Evolutionary conservation across 2,113 vertebrate species (phyloP), one percentile per base, ranked within the genome.

Genomic region (Daboia siamensis): DNA sequence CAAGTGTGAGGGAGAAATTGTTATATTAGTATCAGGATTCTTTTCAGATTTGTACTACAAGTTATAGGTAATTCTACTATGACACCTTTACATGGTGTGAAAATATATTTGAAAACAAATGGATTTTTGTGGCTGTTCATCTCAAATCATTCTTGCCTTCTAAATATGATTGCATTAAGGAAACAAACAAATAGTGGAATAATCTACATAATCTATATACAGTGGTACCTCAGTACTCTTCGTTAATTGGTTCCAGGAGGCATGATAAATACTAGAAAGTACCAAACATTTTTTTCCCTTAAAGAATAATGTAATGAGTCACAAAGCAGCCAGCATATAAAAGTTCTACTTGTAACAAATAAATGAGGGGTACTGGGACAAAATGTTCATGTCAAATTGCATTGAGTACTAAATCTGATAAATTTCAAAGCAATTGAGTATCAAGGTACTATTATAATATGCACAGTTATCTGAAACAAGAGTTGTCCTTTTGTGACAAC

Each of bases 91-190:
- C 54, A 59, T 51, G 10, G 64, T 24, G 29, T 48, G 26, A 84
- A 6, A 92, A 84, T 92, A 89, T 56, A 89, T 84, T 80, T 89
- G 64, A 92, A 85, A 85, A 89, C 46, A 92, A 89, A 51, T 59
- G 56, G 91, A 89, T 88, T 80, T 88, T 87, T 92, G 69, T 80
- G 29, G 33, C 12, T 74, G 55, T n/a, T 39, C 29, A 39, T 57
- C 55, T 17, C 23, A 69, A 13, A 15, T 44, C 33, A 17, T 80
- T 84, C 33, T 89, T 57, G 51, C 24, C 87, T 48, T 24, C 29
- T 21, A 56, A 91, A 57, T 48, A 89, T 10, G 39, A 84, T 89
- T 92, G 15, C 26, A 26, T 69, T 23, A 26, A 84, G 87, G 52
- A 51, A 24, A 74, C 51, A 55, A 86, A 57, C 10, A 80, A 52